These are phyloP conservation scores for Diabrotica virgifera DNA, from an alignment of 1,140 invertebrate genomes.

Conservation along the genomic window DNA sequence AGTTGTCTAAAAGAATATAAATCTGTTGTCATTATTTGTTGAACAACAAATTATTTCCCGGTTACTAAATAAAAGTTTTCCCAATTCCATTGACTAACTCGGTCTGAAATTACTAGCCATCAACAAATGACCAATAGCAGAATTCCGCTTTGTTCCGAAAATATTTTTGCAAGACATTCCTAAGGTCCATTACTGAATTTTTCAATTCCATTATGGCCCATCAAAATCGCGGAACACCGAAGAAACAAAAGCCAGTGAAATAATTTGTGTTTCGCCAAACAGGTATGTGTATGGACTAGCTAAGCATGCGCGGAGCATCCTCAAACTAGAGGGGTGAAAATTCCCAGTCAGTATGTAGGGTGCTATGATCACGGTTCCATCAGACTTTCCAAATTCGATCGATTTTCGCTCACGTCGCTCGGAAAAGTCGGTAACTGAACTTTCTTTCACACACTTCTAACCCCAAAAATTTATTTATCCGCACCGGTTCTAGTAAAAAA, in stretches of 20 bases:
- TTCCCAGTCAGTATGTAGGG: slow-evolving; percentile 11
- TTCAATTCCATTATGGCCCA: slow-evolving; percentile 11
- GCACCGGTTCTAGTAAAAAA: too few relatives aligned
- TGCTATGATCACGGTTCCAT: slow-evolving; percentile 17
- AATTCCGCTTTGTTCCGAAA: background rate
- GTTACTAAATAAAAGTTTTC: too few relatives aligned
- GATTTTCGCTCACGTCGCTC: slow-evolving; percentile 4
- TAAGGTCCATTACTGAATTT: slow-evolving; percentile 8
- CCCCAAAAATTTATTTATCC: too few relatives aligned
- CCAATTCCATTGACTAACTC: too few relatives aligned
- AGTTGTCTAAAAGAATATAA: too few relatives aligned
- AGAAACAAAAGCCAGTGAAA: slow-evolving; percentile 16
- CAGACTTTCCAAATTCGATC: slow-evolving; percentile 10
- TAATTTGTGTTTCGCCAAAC: slow-evolving; percentile 21
- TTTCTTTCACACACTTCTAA: background rate
- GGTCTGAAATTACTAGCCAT: too few relatives aligned
- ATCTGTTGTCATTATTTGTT: too few relatives aligned
- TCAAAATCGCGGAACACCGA: slow-evolving; percentile 14
- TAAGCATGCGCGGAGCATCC: slow-evolving; percentile 3
- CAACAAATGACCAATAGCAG: background rate
- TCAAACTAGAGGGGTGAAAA: slow-evolving; percentile 7
- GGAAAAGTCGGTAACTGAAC: background rate
- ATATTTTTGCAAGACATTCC: background rate
- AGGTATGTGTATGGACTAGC: slow-evolving; percentile 10
- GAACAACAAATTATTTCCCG: too few relatives aligned